Evolutionary conservation across 1,140 invertebrate species (phyloP), one percentile per base, ranked within the genome.

Genomic region (Cheumatopsyche charites): DNA sequence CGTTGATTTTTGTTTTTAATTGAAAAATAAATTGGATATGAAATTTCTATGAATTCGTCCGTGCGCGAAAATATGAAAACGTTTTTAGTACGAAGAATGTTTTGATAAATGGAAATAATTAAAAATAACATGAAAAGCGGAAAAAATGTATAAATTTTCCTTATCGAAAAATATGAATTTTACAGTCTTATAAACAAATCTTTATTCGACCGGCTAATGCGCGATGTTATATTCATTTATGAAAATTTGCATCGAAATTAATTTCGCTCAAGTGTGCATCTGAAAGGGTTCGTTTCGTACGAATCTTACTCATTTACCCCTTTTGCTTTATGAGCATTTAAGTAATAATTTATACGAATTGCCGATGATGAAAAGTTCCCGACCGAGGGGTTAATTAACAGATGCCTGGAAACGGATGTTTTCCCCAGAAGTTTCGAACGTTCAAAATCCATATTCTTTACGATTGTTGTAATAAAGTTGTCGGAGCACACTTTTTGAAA

Each of bases 331-430:
- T 66, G 67, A 73, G 55, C 72, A 63, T 42, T 69, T 63, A 62
- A 29, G 52, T 49, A 70, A 70, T 74, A 70, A 71, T 74, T 70
- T 45, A 68, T 67, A 61, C 70, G 63, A 74, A 74, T 47, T 67
- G 65, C 42, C 19, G 45, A 67, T 74, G 73, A 74, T 74, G 73
- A 74, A 74, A 74, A 70, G 73, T 74, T 71, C 17, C 19, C 42
- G 49, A 73, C 21, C 67, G 52, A 41, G 71, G 73, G 68, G 73
- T 74, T 74, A 74, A 74, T 74, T 74, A 70, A 63, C 15, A 12
- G 45, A 70, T 61, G 63, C 73, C 21, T 70, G 62, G 73, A 62
- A 67, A 71, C 73, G 61, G 47, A 71, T 74, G n/a, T 43, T 66
- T n/a, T 43, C 29, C 21, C 62, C 29, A 15, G 21, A 52, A 23